These are phyloP conservation scores for Drosophila ogumai DNA, from an alignment of 1,140 invertebrate genomes.

Conservation along the genomic window DNA sequence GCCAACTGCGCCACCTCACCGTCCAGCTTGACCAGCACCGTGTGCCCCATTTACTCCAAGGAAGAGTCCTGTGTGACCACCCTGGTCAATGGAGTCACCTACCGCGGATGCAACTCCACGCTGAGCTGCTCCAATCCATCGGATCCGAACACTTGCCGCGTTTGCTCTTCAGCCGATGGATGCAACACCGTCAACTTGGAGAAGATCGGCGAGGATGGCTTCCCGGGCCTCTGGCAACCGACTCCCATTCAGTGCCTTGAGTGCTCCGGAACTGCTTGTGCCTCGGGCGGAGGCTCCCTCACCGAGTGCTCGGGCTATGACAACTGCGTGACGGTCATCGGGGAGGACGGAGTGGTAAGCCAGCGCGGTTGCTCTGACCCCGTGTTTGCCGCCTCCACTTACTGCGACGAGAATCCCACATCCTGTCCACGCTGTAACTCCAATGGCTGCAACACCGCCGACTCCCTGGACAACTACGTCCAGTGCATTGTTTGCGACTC, in stretches of 20 bases:
- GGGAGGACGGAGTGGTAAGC: conserved; percentile 44
- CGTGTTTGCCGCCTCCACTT: conserved; percentile 28
- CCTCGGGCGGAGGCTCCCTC: conserved; percentile 20
- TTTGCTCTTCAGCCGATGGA: conserved; percentile 41
- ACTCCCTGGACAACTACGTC: conserved; percentile 51
- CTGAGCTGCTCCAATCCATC: conserved; percentile 59
- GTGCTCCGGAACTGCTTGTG: conserved; percentile 45
- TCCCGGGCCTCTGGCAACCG: conserved; percentile 68
- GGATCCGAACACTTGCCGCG: conserved; percentile 60
- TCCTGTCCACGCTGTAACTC: conserved; percentile 77
- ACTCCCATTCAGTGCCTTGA: conserved; percentile 61
- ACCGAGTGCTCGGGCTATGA: conserved; percentile 51
- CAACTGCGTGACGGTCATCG: conserved; percentile 75
- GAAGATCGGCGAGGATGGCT: conserved; percentile 44
- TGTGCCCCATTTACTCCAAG: conserved; percentile 65
- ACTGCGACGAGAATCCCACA: conserved; percentile 54
- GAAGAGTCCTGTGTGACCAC: conserved; percentile 70
- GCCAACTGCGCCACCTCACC: conserved; percentile 50
- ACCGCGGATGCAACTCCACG: conserved; percentile 67
- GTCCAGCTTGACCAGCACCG: conserved; percentile 49
- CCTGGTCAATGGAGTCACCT: conserved; percentile 49
- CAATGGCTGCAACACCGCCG: conserved; percentile 75
- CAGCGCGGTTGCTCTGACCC: conserved; percentile 59
- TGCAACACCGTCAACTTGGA: conserved; percentile 76
- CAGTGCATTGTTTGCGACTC: conserved; percentile 73